Evolutionary conservation across 2,888 invertebrate genomes (phyloP), one percentile per base, ranked within the genome.

Genomic region (Leptura quadrifasciata): DNA sequence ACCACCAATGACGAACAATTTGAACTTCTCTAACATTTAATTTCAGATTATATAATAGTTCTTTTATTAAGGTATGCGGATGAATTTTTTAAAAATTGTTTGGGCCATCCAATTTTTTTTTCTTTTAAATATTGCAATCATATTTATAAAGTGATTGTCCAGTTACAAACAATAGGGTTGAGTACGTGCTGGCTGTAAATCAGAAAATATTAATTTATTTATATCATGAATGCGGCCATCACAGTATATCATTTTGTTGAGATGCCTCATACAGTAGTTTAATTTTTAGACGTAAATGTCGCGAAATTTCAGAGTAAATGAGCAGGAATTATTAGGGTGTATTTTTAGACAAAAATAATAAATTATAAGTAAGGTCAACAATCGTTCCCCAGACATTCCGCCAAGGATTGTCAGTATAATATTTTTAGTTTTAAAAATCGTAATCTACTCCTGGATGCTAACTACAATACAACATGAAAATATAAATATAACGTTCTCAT

Each of bases 281-380:
- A 15, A 27, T 21, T 58, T 63, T 39, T 20, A 63, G 20, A 5
- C 39, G 15, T 63, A 63, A 60, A 60, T 20, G 63, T 63, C 61
- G 15, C 35, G 17, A 27, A 39, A 63, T 63, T 63, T 63, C 63
- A 63, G 27, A n/a, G 35, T 61, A 61, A 61, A 61, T 27, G 61
- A 61, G 61, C 3, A 39, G 63, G 39, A 39, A 39, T 39, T 63
- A 63, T 63, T 63, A 63, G 20, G 39, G 39, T 63, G 20, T 63
- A 63, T 63, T 39, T 63, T 47, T 47, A 63, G 63, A 63, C 35
- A 35, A 63, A 63, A 63, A 63, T 63, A 63, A 63, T 39, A 63
- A 63, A 63, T 63, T 63, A 35, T 17, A 61, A 58, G 58, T 58
- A 58, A 27, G 63, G 63, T 63, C 63, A 63, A 63, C 63, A 63